phyloP scores from a whole-genome alignment of 2,888 invertebrate species.

The Drepanosiphum platanoidis region DNA sequence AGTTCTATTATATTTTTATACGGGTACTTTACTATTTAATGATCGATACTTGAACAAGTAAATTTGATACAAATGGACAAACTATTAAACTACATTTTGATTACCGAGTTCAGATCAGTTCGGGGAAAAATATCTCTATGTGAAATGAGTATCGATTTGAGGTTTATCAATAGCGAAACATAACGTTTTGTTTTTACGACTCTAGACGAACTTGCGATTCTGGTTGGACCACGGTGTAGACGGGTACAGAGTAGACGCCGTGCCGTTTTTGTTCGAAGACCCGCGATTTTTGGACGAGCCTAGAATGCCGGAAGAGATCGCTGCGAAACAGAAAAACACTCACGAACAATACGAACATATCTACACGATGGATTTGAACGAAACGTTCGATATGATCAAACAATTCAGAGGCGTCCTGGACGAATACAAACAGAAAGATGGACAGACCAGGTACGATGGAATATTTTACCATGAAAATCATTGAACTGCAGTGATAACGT shows the following conservation, averaged over 20 bases:
- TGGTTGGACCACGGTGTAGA: constrained; percentile 88
- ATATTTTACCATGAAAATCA: no score
- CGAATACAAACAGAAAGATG: constrained; percentile 68
- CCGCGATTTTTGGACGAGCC: constrained; percentile 68
- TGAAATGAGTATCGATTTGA: no score
- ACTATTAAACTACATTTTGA: no score
- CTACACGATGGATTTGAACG: constrained; percentile 70
- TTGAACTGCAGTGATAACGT: no score
- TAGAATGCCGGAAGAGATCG: constrained; percentile 64
- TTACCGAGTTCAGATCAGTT: no score
- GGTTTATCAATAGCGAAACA: no score
- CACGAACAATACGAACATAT: constrained; percentile 70
- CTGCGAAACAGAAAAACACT: constrained; percentile 30
- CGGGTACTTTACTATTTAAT: no score
- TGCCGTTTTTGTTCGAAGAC: constrained; percentile 64
- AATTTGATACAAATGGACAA: no score
- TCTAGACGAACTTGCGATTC: constrained; percentile 75
- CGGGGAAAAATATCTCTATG: no score
- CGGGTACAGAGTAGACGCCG: constrained; percentile 78
- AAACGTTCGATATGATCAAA: constrained; percentile 75
- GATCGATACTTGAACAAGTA: no score
- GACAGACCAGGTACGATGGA: constrained; percentile 38
- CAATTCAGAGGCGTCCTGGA: constrained; percentile 75
- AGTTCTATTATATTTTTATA: no score
- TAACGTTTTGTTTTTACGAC: no score